Conservation (phyloP, 2,797 vertebrate genomes). For the Sebastes matsubarae region DNA sequence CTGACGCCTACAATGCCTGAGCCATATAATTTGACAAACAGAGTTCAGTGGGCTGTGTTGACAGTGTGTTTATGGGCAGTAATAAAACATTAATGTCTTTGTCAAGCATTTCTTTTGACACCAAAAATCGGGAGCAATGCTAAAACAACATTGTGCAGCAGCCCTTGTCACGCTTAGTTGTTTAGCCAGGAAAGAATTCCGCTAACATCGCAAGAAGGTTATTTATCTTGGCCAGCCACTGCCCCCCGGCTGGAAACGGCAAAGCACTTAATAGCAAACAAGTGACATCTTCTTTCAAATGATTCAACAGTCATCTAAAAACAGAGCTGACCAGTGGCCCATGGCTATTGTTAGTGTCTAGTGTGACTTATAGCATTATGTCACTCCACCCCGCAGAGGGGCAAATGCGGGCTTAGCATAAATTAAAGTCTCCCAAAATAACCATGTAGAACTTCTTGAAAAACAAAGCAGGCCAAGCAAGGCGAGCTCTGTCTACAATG, state of each 20-base stretch:
- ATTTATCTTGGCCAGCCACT: conserved; percentile 80
- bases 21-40: conserved; percentile 50
- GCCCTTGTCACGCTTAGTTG: conserved; percentile 60
- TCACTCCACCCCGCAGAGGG: conserved; percentile 71
- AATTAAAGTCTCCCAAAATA: conserved; percentile 81
- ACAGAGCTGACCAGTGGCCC: conserved; percentile 77
- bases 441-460: conserved; percentile 60
- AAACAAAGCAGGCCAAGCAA: conserved; percentile 54
- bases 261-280: conserved; percentile 85
- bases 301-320: conserved; percentile 82
- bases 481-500: conserved; percentile 24
- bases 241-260: conserved; percentile 70
- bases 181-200: conserved; percentile 73
- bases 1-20: conserved; percentile 32
- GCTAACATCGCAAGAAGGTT: conserved; percentile 77
- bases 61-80: conserved; percentile 54
- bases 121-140: conserved; percentile 44
- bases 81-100: conserved; percentile 65
- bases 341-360: conserved; percentile 80
- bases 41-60: conserved; percentile 49
- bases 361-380: conserved; percentile 83
- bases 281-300: conserved; percentile 83
- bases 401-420: conserved; percentile 77
- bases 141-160: conserved; percentile 56
- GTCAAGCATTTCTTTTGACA: conserved; percentile 55